These are phyloP conservation scores for Cantharis rufa DNA, from an alignment of 2,888 invertebrate genomes.

Conservation along the genomic window DNA sequence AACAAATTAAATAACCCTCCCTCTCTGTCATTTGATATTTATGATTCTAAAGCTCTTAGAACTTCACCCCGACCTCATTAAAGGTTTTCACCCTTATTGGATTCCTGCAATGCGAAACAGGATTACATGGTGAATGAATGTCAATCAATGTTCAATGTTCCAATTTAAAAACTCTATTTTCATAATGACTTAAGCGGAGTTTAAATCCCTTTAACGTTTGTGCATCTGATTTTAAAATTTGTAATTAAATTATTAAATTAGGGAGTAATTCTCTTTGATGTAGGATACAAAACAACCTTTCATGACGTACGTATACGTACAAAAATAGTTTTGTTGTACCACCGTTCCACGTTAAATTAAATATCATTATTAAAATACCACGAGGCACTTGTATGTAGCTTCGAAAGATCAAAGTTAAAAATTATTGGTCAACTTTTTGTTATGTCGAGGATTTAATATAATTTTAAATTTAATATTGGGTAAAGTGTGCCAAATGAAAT, in stretches of 20 bases:
- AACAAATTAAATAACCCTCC: conserved; percentile 15
- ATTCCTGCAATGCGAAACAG: conserved; percentile 45
- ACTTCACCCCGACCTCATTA: conserved; percentile 28
- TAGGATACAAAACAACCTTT: conserved; percentile 21
- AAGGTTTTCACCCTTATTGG: conserved; percentile 41
- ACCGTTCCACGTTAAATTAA: conserved; percentile 14
- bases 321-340: conserved; percentile 18
- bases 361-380: conserved; percentile 1
- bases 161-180: conserved; percentile 45
- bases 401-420: neutral
- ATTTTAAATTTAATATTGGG: neutral
- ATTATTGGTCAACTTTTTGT: neutral
- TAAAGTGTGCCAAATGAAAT: neutral
- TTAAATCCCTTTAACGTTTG: conserved; percentile 27
- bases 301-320: conserved; percentile 13
- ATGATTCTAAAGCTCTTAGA: conserved; percentile 25
- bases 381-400: neutral
- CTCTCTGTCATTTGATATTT: conserved; percentile 22
- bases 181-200: conserved; percentile 40
- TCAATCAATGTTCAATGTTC: conserved; percentile 49
- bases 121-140: conserved; percentile 46
- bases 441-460: neutral
- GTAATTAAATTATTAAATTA: conserved; percentile 40
- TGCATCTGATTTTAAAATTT: conserved; percentile 23
- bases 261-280: conserved; percentile 40